Evolutionary conservation across 2,888 invertebrate species (phyloP), one percentile per base, ranked within the genome.

Genomic region (Stenodera caucasica): DNA sequence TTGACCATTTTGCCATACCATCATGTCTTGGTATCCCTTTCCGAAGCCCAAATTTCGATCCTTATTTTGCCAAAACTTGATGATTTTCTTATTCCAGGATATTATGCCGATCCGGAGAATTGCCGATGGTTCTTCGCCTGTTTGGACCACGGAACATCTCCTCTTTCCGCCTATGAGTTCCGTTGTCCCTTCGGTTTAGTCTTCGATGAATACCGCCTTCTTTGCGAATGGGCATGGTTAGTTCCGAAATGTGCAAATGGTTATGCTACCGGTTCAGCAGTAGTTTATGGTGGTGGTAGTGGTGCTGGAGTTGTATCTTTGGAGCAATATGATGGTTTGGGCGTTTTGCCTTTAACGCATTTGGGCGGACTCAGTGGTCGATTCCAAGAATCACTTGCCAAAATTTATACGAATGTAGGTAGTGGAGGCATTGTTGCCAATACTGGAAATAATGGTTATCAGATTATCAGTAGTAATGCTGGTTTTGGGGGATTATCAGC

Each of bases 91-190:
- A 6, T 49, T 72, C 7, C 70, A 86, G 91, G 91, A 61, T 92
- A 90, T 77, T 91, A 89, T 74, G 90, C 88, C 0, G 91, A 92
- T 77, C 90, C 90, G 0, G 89, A 90, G 76, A 91, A 92, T 80
- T 91, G 91, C 68, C 85, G 91, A 59, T 91, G 90, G 90, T 92
- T 92, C 84, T 91, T 90, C 79, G 91, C 91, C 23, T 92, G 92
- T 73, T 81, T 89, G 59, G 90, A 90, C 77, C 87, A 90, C 74
- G 88, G 89, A 70, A 84, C 83, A 71, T 81, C 85, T 0, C 82
- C 84, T 0, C 76, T 86, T 64, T 85, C 87, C 0, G 89, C 91
- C 0, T 92, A 90, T 79, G 91, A 92, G 81, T 92, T 92, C 81
- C 86, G 90, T 53, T 92, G 91, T 74, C 92, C 92, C 0, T 91